Conservation (phyloP, 2,888 invertebrate genomes). For the Stenodema calcarata region DNA sequence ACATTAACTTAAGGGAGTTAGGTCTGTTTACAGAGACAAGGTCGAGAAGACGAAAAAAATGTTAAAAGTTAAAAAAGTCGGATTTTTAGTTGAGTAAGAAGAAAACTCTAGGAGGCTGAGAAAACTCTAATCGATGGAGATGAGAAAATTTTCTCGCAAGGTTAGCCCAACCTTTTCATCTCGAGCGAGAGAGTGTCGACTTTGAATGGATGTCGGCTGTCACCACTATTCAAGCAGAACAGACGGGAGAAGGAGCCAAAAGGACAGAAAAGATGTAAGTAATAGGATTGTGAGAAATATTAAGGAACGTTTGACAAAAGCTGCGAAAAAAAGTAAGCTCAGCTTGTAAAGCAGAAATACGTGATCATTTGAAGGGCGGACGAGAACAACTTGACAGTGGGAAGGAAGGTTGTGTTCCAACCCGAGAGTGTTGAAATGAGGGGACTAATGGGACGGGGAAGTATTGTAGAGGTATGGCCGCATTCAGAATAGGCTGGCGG, state of each 20-base stretch:
- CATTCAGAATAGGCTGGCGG: not conserved
- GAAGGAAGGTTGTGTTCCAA: not conserved
- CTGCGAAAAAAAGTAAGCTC: not conserved
- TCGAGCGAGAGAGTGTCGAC: not conserved
- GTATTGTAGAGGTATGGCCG: not conserved
- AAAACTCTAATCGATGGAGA: too few relatives aligned
- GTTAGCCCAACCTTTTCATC: not conserved
- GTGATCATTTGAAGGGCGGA: not conserved
- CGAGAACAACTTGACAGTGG: not conserved
- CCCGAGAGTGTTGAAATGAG: conserved; percentile 14
- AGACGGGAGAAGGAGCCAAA: not conserved
- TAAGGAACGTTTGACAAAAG: conserved; percentile 1
- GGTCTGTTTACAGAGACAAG: too few relatives aligned
- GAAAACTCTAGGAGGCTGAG: too few relatives aligned
- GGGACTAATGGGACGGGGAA: not conserved
- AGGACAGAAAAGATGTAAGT: not conserved
- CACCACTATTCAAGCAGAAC: not conserved
- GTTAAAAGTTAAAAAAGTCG: too few relatives aligned
- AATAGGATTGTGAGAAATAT: conserved; percentile 18
- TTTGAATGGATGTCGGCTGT: not conserved
- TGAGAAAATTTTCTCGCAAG: not conserved
- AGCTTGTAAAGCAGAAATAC: not conserved
- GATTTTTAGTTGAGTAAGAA: too few relatives aligned
- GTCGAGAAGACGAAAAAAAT: too few relatives aligned
- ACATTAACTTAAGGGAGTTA: too few relatives aligned